Base-by-base conservation (phyloP, 92 coral and sea anemone species). In the Metridium senile region DNA sequence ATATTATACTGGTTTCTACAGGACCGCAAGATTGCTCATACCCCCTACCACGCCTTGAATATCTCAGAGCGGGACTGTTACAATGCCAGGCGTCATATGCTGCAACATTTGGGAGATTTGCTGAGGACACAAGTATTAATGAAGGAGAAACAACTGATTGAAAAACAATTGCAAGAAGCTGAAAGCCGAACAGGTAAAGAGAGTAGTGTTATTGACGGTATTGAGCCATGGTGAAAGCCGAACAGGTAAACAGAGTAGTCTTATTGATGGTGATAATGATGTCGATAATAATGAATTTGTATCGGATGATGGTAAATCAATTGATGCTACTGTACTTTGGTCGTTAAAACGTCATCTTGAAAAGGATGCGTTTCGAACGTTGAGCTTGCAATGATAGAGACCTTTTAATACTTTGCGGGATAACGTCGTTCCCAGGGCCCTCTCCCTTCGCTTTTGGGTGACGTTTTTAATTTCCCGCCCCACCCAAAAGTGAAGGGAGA, bases 21-120 rank as follows among this genome's bases (percentile, higher is more conserved):
- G 99, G 99, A 96, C 85, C 97, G 97, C 67, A 92, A 91, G 85
- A 92, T 96, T 59, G 99, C 99, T 19, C 99, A 96, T 57, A 96
- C 99, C 0, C 97, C 99, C 8, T 96, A 96, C 83, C 99, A 96
- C 72, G 97, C 99, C 70, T 87, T 96, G 72, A 84, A 93, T 2
- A 82, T 79, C 28, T 63, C 78, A 39, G 99, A 96, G 59, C 81
- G 99, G 29, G 99, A 96, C 35, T 89, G 97, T 62, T 96, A 92
- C 81, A 90, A 87, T 68, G 91, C 99, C 2, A 88, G 97, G 26
- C 93, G 99, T 46, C 88, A 86, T 25, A 96, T 96, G 99, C 82
- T 96, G 28, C 98, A 92, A 43, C 99, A 96, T 70, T 83, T 96
- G 31, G 99, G 96, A 26, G 99, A 92, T 81, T 47, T 96, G 59